Percentiles rank a stretch among this genome's conserved stretches.
phyloP scores from a whole-genome alignment of 23 tunicate genomes.

The Halocynthia roretzi region DNA sequence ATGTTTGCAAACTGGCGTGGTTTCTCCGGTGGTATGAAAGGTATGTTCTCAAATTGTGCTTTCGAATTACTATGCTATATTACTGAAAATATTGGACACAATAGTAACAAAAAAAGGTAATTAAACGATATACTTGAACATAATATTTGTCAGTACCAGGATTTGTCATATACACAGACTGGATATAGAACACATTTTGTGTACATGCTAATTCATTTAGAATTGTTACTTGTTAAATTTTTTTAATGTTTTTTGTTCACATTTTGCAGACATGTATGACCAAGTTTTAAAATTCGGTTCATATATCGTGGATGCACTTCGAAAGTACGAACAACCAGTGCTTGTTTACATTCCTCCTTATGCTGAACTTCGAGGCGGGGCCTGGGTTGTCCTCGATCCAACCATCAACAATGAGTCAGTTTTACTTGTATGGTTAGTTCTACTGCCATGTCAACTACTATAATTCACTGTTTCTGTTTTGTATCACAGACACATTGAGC shows the following conservation, averaged over 20 bases:
- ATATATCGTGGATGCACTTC: conserved; percentile 91
- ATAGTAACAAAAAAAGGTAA: too few relatives aligned
- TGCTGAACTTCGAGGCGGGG: conserved; percentile 97
- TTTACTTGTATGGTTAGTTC: not conserved
- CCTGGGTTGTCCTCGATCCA: conserved; percentile 99
- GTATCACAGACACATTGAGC: conserved; percentile 72
- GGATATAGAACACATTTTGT: too few relatives aligned
- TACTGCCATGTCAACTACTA: not conserved
- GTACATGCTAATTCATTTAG: too few relatives aligned
- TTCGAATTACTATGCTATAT: too few relatives aligned
- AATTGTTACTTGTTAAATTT: too few relatives aligned
- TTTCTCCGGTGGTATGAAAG: conserved; percentile 99
- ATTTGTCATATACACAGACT: too few relatives aligned
- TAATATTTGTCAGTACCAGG: too few relatives aligned
- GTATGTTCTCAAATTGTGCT: conserved; percentile 17
- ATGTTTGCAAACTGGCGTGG: conserved; percentile 99
- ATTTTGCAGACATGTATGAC: conserved; percentile 77
- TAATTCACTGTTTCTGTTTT: not conserved
- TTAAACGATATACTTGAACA: too few relatives aligned
- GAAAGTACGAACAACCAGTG: conserved; percentile 86
- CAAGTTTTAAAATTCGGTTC: conserved; percentile 95
- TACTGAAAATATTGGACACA: too few relatives aligned
- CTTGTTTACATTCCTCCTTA: conserved; percentile 94
- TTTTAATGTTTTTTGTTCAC: too few relatives aligned
- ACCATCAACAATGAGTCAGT: conserved; percentile 85